Conservation (phyloP, 2,113 vertebrate genomes). For the Xyliphius kryptos region DNA sequence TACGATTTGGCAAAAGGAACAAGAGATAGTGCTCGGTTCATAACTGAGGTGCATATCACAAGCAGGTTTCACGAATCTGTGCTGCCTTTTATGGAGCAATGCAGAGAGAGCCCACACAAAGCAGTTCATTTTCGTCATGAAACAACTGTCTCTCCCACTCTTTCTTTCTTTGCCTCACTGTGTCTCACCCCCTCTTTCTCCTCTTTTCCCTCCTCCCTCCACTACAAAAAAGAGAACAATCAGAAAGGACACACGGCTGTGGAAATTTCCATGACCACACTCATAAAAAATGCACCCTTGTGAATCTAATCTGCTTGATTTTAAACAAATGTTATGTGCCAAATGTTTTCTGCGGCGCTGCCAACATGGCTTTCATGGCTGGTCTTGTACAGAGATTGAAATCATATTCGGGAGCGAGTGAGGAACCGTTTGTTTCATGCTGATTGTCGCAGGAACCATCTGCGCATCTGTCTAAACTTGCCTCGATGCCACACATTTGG, state of each 20-base stretch:
- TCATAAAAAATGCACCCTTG: conserved; percentile 49
- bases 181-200: conserved; percentile 28
- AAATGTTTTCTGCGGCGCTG: conserved; percentile 40
- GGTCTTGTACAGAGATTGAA: conserved; percentile 34
- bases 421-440: conserved; percentile 31
- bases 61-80: conserved; percentile 33
- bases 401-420: conserved; percentile 28
- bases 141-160: conserved; percentile 29
- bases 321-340: conserved; percentile 48
- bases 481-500: conserved; percentile 43
- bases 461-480: conserved; percentile 54
- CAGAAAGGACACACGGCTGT: conserved; percentile 47
- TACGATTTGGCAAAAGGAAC: conserved; percentile 10
- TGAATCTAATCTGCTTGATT: conserved; percentile 48
- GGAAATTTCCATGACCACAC: conserved; percentile 53
- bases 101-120: conserved; percentile 31
- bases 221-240: conserved; percentile 46
- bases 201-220: conserved; percentile 34
- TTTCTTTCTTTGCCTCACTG: conserved; percentile 17
- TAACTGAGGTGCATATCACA: conserved; percentile 34
- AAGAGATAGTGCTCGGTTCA: conserved; percentile 28
- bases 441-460: conserved; percentile 38
- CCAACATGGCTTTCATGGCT: conserved; percentile 38
- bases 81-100: conserved; percentile 36
- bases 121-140: conserved; percentile 30